phyloP scores from a whole-genome alignment of 2,113 vertebrate genomes.

The Scytalopus superciliaris region DNA sequence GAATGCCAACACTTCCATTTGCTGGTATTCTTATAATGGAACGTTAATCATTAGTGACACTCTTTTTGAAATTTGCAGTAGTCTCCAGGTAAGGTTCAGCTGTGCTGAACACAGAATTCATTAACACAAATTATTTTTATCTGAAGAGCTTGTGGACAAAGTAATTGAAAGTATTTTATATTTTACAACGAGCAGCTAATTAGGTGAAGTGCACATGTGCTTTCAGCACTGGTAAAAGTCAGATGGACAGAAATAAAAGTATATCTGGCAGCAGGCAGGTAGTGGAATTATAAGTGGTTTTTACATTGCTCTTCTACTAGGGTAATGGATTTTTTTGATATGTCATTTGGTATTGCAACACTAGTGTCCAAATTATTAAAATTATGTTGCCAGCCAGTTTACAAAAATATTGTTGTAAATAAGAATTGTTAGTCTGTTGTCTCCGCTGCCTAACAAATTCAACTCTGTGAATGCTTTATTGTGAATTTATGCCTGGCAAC shows the following conservation, averaged over 20 bases:
- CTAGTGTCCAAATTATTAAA: neutral
- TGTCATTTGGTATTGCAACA: neutral
- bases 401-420: neutral
- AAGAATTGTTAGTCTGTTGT: neutral
- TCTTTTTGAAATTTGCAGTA: neutral
- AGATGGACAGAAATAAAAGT: neutral
- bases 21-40: neutral
- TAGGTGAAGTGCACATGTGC: neutral
- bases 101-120: neutral
- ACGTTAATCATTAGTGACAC: neutral
- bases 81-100: neutral
- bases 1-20: neutral
- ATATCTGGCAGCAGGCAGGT: neutral
- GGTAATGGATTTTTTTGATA: neutral
- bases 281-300: neutral
- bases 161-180: neutral
- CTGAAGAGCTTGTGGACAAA: neutral
- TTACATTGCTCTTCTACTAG: neutral
- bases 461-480: neutral
- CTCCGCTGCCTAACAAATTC: neutral
- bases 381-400: neutral
- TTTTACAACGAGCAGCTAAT: neutral
- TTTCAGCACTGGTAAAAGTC: neutral
- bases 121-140: neutral
- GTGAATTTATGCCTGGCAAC: neutral